phyloP scores from a whole-genome alignment of 2,113 vertebrate species.

The Amblyornis subalaris region DNA sequence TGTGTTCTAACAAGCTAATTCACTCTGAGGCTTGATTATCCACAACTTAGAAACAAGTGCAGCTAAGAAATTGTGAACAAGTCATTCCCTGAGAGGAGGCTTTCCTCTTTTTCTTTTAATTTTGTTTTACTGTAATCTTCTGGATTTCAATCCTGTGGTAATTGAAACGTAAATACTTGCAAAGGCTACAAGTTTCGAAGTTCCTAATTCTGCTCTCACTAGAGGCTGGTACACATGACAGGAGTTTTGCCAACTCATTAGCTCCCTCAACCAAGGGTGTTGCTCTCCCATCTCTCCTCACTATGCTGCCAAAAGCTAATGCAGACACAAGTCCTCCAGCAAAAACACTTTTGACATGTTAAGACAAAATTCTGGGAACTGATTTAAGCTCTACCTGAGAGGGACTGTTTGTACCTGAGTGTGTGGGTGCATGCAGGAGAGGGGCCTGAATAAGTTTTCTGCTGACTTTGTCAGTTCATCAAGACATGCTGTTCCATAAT shows the following conservation, averaged over 20 bases:
- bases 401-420: not conserved
- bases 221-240: not conserved
- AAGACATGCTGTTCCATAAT: not conserved
- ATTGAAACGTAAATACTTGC: not conserved
- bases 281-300: not conserved
- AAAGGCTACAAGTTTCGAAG: not conserved
- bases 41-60: not conserved
- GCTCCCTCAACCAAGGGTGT: not conserved
- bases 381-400: not conserved
- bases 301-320: not conserved
- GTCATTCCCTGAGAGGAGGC: not conserved
- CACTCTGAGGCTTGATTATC: not conserved
- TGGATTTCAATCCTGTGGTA: not conserved
- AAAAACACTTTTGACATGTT: slow-evolving; percentile 18
- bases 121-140: not conserved
- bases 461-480: not conserved
- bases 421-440: not conserved
- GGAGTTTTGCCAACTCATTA: not conserved
- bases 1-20: not conserved
- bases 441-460: not conserved
- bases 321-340: not conserved
- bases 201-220: not conserved
- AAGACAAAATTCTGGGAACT: slow-evolving; percentile 10
- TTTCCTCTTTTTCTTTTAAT: not conserved
- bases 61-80: accelerated